Evolutionary conservation across 2,888 invertebrate species (phyloP).

Genomic region (Myopa tessellatipennis): DNA sequence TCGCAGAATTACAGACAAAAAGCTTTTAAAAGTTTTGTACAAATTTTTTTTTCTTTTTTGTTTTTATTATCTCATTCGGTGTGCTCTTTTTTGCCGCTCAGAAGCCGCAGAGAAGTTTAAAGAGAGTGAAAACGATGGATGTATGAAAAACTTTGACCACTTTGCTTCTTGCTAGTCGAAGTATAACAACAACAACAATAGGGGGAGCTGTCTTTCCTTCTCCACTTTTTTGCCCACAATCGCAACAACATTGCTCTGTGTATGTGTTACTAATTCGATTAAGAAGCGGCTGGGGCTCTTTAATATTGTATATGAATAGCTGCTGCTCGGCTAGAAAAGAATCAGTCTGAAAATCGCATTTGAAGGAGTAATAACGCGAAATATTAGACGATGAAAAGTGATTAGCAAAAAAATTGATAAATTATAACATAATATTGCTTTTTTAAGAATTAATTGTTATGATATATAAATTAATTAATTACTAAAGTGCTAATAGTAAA

Average conservation of each 20-base stretch:
- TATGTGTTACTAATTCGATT: constrained; percentile 57
- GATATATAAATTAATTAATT: not conserved
- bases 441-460: not conserved
- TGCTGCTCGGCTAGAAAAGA: constrained; percentile 46
- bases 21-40: no score
- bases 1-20: no score
- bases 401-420: constrained; percentile 34
- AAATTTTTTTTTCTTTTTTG: not conserved
- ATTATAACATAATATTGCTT: not conserved
- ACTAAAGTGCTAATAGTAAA: constrained; percentile 11
- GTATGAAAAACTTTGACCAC: no score
- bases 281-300: constrained; percentile 47
- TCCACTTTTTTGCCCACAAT: not conserved
- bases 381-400: constrained; percentile 18
- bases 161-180: no score
- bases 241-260: not conserved
- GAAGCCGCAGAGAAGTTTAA: no score
- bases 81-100: not conserved
- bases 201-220: no score
- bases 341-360: constrained; percentile 62
- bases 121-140: no score
- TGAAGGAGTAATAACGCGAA: constrained; percentile 56
- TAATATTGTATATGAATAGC: constrained; percentile 50
- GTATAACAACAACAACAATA: no score
- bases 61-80: not conserved